Base-by-base conservation (phyloP, 2,888 invertebrate species). In the Acrobasis repandana region DNA sequence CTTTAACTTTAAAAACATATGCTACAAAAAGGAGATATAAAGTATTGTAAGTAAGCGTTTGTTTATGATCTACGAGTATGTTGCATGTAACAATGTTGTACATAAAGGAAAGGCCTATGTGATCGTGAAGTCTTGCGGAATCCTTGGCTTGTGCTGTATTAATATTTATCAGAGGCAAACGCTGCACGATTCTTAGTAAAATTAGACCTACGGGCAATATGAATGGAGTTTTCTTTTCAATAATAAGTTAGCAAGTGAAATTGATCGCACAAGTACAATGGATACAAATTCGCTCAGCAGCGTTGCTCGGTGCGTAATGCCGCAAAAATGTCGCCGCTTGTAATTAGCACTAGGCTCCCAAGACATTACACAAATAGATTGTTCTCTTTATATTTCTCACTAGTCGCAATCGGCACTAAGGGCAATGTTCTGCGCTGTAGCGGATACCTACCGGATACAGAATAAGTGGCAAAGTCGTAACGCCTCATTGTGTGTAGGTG, bases 271-370 rank as follows among this genome's bases (percentile, higher is more conserved):
- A 33, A 59, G 69, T 65, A 62, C 66, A 72, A 61, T 71, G 71
- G 64, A 68, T 67, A 73, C 66, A 63, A 68, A 67, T 61, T 67
- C 61, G 60, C 62, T 64, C 50, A 54, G 63, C 65, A 62, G 66
- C 46, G 38, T 58, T 56, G 28, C 56, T 50, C 62, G 61, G 68
- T 77, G 79, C 73, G 82, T 82, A 79, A 82, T 75, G 75, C 71
- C 69, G 67, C 78, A 83, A 83, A 83, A 79, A 84, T 85, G 84
- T 81, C 77, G 74, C 76, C 69, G 68, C 72, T 73, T 71, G 77
- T 79, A 83, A 85, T 85, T 83, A 85, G 77, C 85, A 82, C 82
- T 76, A 77, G 72, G 65, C 72, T 77, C 71, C 65, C 74, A 76
- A 78, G 73, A 74, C 77, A 73, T 68, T 70, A 70, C 74, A 75